A percentile compares a stretch with the other conserved stretches of the same genome.
Evolutionary conservation across 2,113 vertebrate genomes (phyloP).

Genomic region (Caranx ignobilis): DNA sequence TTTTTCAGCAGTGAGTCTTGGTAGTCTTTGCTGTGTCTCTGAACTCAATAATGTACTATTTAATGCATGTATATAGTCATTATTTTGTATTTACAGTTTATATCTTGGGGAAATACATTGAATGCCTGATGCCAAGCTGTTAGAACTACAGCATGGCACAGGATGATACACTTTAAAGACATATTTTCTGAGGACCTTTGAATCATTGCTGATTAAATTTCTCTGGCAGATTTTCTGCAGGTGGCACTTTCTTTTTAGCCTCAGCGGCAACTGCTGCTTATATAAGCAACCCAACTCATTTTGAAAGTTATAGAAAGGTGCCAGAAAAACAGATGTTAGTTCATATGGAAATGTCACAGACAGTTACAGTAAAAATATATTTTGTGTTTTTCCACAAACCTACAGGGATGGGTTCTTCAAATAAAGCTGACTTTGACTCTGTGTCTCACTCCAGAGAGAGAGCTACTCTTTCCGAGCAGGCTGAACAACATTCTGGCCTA

Average conservation of each 20-base stretch:
- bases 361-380: background rate
- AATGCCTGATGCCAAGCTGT: conserved; percentile 11
- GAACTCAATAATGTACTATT: conserved; percentile 11
- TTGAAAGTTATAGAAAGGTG: background rate
- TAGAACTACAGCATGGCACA: too few species aligned
- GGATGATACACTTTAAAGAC: background rate
- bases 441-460: background rate
- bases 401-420: background rate
- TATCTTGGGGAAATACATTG: conserved; percentile 7
- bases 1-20: conserved; percentile 23
- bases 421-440: background rate
- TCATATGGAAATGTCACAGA: conserved; percentile 21
- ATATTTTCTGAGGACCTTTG: background rate
- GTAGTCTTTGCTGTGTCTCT: background rate
- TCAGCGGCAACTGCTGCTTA: background rate
- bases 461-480: background rate
- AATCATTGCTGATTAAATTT: conserved; percentile 10
- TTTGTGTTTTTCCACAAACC: background rate
- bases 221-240: conserved; percentile 11
- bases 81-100: conserved; percentile 26
- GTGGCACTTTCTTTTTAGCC: background rate
- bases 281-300: conserved; percentile 1
- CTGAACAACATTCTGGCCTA: conserved; percentile 33
- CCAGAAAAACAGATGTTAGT: conserved; percentile 3
- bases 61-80: background rate